phyloP scores from a whole-genome alignment of 2,888 invertebrate genomes.

The Nysson spinosus region DNA sequence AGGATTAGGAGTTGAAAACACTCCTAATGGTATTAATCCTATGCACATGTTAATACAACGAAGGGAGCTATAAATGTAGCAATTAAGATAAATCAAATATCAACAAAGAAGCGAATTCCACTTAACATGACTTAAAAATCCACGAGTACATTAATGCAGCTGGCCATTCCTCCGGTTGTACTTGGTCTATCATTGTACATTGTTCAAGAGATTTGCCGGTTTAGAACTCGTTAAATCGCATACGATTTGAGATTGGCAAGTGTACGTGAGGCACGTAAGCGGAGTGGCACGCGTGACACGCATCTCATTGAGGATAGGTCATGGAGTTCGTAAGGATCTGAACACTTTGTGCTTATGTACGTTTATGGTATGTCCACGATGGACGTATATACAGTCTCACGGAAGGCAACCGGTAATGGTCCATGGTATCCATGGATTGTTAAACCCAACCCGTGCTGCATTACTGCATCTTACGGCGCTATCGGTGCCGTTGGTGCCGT shows the following conservation, averaged over 20 bases:
- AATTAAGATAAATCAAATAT: no score
- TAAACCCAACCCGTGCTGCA: slow-evolving; percentile 20
- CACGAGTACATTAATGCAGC: slow-evolving; percentile 1
- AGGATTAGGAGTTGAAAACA: no score
- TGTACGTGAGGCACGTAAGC: slow-evolving; percentile 27
- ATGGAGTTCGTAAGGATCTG: slow-evolving; percentile 42
- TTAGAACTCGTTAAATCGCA: slow-evolving; percentile 44
- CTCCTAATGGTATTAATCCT: no score
- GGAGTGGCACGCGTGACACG: slow-evolving; percentile 56
- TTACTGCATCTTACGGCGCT: slow-evolving; percentile 35
- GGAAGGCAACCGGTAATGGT: slow-evolving; percentile 38
- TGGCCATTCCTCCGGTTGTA: background rate
- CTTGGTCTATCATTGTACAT: slow-evolving; percentile 4
- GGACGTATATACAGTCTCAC: slow-evolving; percentile 1
- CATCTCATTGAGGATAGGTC: slow-evolving; percentile 57
- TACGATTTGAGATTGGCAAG: slow-evolving; percentile 30
- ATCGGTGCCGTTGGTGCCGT: slow-evolving; percentile 40
- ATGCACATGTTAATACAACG: no score
- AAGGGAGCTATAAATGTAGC: no score
- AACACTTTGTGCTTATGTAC: slow-evolving; percentile 37
- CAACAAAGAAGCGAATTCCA: background rate
- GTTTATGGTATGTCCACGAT: slow-evolving; percentile 43
- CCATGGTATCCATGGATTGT: slow-evolving; percentile 32
- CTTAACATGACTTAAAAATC: background rate
- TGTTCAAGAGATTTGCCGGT: slow-evolving; percentile 23